A percentile compares a stretch with the other conserved stretches of the same genome.
Evolutionary conservation across 2,113 vertebrate species (phyloP).

Genomic region (Syrmaticus mikado): DNA sequence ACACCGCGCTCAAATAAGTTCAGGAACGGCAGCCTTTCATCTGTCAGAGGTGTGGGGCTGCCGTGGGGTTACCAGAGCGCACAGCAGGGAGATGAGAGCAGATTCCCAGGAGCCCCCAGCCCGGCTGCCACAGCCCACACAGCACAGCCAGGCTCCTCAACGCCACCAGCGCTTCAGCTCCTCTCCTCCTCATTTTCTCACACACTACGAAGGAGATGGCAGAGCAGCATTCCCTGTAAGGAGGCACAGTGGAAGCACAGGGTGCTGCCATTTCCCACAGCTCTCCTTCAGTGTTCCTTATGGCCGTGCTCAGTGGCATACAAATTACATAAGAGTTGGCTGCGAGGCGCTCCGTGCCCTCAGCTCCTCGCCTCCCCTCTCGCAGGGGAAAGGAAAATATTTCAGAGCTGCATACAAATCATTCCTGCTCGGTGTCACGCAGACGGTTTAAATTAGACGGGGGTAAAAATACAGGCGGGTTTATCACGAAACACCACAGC

Average conservation of each 20-base stretch:
- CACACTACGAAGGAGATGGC: no score
- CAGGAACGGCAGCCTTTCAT: conserved; percentile 57
- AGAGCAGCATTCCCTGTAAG: no score
- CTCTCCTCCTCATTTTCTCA: no score
- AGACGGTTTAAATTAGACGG: conserved; percentile 28
- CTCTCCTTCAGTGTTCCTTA: neutral
- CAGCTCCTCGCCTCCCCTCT: conserved; percentile 6
- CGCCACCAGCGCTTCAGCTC: no score
- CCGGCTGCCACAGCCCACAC: neutral
- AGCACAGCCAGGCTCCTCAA: no score
- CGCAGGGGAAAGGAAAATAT: conserved; percentile 10
- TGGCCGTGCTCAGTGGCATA: conserved; percentile 12
- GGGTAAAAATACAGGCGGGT: conserved; percentile 28
- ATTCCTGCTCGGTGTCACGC: neutral
- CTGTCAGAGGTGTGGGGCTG: conserved; percentile 57
- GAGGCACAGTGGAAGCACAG: no score
- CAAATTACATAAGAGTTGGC: conserved; percentile 41
- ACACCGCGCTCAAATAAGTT: conserved; percentile 59
- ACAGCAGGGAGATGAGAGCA: conserved; percentile 46
- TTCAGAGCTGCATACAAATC: conserved; percentile 44
- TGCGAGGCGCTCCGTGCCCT: neutral
- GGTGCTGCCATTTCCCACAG: neutral
- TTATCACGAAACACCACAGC: neutral
- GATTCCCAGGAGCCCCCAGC: conserved; percentile 26
- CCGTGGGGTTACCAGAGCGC: conserved; percentile 55